These are phyloP conservation scores for Drosophila percnosoma DNA, from an alignment of 2,888 invertebrate species.

Conservation along the genomic window DNA sequence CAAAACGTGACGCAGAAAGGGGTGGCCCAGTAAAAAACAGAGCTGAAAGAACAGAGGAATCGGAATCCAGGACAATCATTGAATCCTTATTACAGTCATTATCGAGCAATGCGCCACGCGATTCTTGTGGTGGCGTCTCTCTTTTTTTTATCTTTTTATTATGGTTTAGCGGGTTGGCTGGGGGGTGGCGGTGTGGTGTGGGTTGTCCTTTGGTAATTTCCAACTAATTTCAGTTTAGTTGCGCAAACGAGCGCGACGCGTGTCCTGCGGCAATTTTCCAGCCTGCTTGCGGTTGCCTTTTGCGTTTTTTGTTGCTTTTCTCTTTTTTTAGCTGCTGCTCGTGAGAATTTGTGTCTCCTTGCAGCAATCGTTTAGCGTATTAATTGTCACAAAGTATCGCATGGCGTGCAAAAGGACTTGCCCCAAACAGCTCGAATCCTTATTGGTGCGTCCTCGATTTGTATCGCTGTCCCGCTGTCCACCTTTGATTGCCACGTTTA, in stretches of 20 bases:
- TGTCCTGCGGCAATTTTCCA: slow-evolving; percentile 79
- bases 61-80: slow-evolving; percentile 70
- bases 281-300: slow-evolving; percentile 60
- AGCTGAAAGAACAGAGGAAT: slow-evolving; percentile 22
- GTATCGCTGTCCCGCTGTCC: slow-evolving; percentile 3
- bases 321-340: slow-evolving; percentile 2
- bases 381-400: slow-evolving; percentile 81
- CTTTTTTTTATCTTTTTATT: slow-evolving; percentile 64
- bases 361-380: slow-evolving; percentile 74
- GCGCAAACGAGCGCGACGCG: slow-evolving; percentile 77
- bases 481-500: slow-evolving; percentile 76
- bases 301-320: slow-evolving; percentile 11
- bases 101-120: slow-evolving; percentile 58
- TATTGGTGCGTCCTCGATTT: slow-evolving; percentile 48
- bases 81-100: slow-evolving; percentile 80
- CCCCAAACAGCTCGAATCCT: slow-evolving; percentile 18
- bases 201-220: slow-evolving; percentile 54
- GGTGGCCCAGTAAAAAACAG: slow-evolving; percentile 38
- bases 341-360: slow-evolving; percentile 46
- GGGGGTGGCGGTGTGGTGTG: slow-evolving; percentile 29
- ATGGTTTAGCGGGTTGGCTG: slow-evolving; percentile 7
- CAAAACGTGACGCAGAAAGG: slow-evolving; percentile 59
- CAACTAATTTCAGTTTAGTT: slow-evolving; percentile 78
- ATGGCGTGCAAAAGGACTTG: slow-evolving; percentile 43
- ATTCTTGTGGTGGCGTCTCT: slow-evolving; percentile 58